Percentiles rank a stretch among this genome's conserved stretches.
phyloP scores from a whole-genome alignment of 2,888 invertebrate genomes.

The Aplocera efformata region DNA sequence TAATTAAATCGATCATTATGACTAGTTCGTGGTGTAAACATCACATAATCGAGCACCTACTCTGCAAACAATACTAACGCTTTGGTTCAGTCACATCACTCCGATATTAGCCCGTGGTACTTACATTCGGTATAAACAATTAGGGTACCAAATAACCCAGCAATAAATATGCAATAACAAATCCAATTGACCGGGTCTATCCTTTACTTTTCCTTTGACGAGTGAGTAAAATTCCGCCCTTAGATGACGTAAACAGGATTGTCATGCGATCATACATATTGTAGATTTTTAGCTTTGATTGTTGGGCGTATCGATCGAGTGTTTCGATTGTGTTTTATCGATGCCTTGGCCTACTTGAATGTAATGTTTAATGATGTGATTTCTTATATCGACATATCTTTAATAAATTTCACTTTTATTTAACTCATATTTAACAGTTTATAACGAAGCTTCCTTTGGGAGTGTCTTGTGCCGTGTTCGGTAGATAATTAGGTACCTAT shows the following conservation, averaged over 20 bases:
- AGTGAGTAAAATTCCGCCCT: no score
- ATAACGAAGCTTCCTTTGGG: no score
- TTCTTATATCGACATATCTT: no score
- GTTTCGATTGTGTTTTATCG: conserved; percentile 33
- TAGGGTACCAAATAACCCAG: conserved; percentile 4
- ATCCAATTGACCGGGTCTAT: conserved; percentile 5
- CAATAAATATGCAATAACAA: conserved; percentile 10
- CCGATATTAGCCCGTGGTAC: conserved; percentile 10
- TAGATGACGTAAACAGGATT: not conserved
- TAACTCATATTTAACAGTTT: no score
- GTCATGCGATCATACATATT: conserved; percentile 8
- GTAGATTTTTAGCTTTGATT: conserved; percentile 21
- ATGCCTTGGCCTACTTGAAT: conserved; percentile 34
- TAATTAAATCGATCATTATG: conserved; percentile 50
- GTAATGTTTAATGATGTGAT: not conserved
- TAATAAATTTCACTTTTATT: no score
- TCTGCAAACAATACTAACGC: conserved; percentile 34
- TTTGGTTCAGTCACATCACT: conserved; percentile 25
- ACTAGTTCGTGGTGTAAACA: conserved; percentile 39
- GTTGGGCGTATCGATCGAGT: conserved; percentile 14
- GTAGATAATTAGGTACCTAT: no score
- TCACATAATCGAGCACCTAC: conserved; percentile 38
- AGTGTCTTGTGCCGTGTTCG: no score
- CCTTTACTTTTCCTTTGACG: no score
- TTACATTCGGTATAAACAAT: conserved; percentile 1